Evolutionary conservation across 2,797 vertebrate species (phyloP).

Genomic region (Acipenser transmontanus): DNA sequence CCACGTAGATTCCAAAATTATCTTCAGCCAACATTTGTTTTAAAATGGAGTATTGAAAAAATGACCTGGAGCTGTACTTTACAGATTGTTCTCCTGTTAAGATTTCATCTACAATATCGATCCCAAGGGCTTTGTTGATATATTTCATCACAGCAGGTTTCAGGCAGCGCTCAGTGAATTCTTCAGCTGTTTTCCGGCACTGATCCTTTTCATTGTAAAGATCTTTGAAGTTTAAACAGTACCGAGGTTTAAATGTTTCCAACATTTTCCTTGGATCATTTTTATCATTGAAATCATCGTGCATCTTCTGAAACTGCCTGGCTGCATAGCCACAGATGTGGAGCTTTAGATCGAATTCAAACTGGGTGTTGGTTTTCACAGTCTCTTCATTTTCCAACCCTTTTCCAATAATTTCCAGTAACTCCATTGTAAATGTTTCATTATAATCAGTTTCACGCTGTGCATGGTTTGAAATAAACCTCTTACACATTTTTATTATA

Average conservation of each 20-base stretch:
- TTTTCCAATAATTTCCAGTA: slow-evolving; percentile 25
- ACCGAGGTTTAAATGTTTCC: slow-evolving; percentile 25
- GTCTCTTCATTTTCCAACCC: background rate
- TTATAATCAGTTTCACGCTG: slow-evolving; percentile 24
- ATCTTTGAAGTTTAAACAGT: slow-evolving; percentile 33
- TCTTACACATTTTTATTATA: background rate
- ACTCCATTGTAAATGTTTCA: slow-evolving; percentile 16
- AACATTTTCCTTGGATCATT: slow-evolving; percentile 23
- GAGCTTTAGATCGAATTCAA: slow-evolving; percentile 39
- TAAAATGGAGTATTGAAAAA: slow-evolving; percentile 42
- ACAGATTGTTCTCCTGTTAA: slow-evolving; percentile 24
- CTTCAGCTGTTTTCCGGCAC: slow-evolving; percentile 32
- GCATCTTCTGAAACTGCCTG: slow-evolving; percentile 30
- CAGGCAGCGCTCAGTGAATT: slow-evolving; percentile 38
- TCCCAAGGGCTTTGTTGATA: slow-evolving; percentile 39
- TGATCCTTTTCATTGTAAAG: slow-evolving; percentile 38
- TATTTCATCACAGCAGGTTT: slow-evolving; percentile 38
- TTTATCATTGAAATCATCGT: slow-evolving; percentile 15
- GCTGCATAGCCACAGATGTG: slow-evolving; percentile 38
- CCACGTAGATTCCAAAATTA: slow-evolving; percentile 19
- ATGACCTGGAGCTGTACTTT: slow-evolving; percentile 34
- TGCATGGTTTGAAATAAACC: background rate
- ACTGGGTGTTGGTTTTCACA: slow-evolving; percentile 8
- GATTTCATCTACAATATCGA: slow-evolving; percentile 42
- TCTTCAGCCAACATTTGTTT: slow-evolving; percentile 30